Evolutionary conservation across 2,113 vertebrate genomes (phyloP).

Genomic region (Lamprologus ornatipinnis): DNA sequence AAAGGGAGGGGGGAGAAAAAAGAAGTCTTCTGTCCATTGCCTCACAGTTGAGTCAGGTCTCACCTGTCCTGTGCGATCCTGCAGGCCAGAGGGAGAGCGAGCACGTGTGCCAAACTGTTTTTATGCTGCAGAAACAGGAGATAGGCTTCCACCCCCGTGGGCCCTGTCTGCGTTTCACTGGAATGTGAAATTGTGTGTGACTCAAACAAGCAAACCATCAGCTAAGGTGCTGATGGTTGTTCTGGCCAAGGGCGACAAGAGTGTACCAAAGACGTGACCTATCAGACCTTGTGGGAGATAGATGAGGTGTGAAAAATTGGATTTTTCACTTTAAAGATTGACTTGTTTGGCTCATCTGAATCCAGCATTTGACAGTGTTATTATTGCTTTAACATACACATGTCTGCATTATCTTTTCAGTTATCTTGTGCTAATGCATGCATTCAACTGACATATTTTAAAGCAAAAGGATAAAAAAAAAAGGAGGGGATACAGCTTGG

Average conservation of each 20-base stretch:
- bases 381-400: not conserved
- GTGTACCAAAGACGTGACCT: slow-evolving; percentile 39
- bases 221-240: slow-evolving; percentile 23
- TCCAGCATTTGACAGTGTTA: not conserved
- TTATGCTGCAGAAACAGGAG: slow-evolving; percentile 48
- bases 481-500: not conserved
- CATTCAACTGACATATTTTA: not conserved
- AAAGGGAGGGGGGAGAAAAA: not conserved
- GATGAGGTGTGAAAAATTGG: slow-evolving; percentile 1
- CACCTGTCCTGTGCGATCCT: slow-evolving; percentile 45
- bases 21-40: not conserved
- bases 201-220: slow-evolving; percentile 40
- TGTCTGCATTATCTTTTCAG: not conserved
- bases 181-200: slow-evolving; percentile 49
- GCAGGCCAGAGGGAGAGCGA: not conserved
- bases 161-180: slow-evolving; percentile 45
- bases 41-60: slow-evolving; percentile 17
- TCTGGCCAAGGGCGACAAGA: slow-evolving; percentile 56
- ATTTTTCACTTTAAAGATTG: not conserved
- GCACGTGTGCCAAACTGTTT: not conserved
- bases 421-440: not conserved
- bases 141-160: slow-evolving; percentile 43
- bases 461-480: not conserved
- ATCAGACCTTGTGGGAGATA: not conserved
- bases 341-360: not conserved